Conservation (phyloP, 2,113 vertebrate genomes). For the Heterocephalus glaber region DNA sequence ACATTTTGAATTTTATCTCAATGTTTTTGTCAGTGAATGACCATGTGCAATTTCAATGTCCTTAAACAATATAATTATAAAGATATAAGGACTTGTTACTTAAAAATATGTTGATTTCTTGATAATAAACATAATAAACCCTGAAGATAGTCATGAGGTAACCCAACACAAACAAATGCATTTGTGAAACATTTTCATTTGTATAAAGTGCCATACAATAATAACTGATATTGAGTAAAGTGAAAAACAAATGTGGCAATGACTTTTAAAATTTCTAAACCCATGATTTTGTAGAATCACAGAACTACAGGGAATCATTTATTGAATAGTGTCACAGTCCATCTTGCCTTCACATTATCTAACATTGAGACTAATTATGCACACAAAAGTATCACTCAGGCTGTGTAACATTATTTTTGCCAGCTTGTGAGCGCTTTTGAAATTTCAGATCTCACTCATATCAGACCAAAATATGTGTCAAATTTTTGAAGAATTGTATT, state of each 20-base stretch:
- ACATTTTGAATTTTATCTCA: not conserved
- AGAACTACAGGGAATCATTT: not conserved
- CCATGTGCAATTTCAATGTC: not conserved
- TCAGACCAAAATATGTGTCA: not conserved
- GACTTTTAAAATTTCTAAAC: not conserved
- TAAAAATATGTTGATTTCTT: conserved; percentile 5
- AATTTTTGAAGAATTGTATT: not conserved
- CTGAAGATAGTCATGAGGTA: not conserved
- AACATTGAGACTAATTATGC: not conserved
- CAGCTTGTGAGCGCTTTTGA: not conserved
- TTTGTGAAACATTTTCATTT: not conserved
- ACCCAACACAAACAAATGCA: not conserved
- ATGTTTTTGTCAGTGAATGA: not conserved
- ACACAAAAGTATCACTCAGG: not conserved
- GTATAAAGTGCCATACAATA: not conserved
- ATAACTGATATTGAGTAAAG: not conserved
- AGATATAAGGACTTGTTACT: not conserved
- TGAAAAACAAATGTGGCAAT: not conserved
- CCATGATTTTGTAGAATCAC: not conserved
- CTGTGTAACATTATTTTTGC: not conserved
- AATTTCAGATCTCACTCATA: not conserved
- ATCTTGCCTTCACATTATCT: not conserved
- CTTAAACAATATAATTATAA: not conserved
- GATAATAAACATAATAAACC: not conserved
- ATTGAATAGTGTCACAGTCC: accelerated